Conservation (phyloP, 1,140 invertebrate species). For the Drosophila serrata region DNA sequence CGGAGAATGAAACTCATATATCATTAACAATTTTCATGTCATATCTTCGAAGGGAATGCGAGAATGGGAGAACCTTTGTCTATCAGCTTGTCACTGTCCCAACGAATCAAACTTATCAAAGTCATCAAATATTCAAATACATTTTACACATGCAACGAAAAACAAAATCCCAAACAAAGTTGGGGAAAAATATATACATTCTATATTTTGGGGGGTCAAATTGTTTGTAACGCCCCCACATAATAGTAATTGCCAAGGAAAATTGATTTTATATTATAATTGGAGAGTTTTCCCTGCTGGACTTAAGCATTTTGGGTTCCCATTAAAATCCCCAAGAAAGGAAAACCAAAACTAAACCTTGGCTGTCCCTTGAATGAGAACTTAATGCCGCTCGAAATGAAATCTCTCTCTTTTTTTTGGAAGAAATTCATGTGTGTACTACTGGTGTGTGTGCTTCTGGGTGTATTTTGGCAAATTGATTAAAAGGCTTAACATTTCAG, state of each 20-base stretch:
- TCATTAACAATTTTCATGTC: slow-evolving; percentile 82
- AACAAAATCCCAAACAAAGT: slow-evolving; percentile 35
- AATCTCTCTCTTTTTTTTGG: slow-evolving; percentile 54
- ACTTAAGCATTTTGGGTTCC: slow-evolving; percentile 32
- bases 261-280: slow-evolving; percentile 75
- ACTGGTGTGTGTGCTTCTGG: slow-evolving; percentile 31
- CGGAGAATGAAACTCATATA: slow-evolving; percentile 66
- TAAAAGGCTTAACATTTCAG: slow-evolving; percentile 79
- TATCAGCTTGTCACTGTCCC: slow-evolving; percentile 40
- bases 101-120: slow-evolving; percentile 55
- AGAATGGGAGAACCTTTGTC: slow-evolving; percentile 8
- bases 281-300: slow-evolving; percentile 9
- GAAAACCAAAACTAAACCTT: slow-evolving; percentile 47
- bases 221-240: slow-evolving; percentile 52
- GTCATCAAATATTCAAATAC: slow-evolving; percentile 76
- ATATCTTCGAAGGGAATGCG: slow-evolving; percentile 46
- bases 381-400: slow-evolving; percentile 76
- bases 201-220: slow-evolving; percentile 42
- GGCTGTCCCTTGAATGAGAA: slow-evolving; percentile 68
- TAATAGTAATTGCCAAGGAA: slow-evolving; percentile 63
- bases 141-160: slow-evolving; percentile 75
- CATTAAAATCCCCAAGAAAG: slow-evolving; percentile 26
- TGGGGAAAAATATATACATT: not conserved
- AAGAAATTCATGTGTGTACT: slow-evolving; percentile 25
- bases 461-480: slow-evolving; percentile 77